These are phyloP conservation scores for Resseliella maxima DNA, from an alignment of 2,888 invertebrate genomes.

Conservation along the genomic window DNA sequence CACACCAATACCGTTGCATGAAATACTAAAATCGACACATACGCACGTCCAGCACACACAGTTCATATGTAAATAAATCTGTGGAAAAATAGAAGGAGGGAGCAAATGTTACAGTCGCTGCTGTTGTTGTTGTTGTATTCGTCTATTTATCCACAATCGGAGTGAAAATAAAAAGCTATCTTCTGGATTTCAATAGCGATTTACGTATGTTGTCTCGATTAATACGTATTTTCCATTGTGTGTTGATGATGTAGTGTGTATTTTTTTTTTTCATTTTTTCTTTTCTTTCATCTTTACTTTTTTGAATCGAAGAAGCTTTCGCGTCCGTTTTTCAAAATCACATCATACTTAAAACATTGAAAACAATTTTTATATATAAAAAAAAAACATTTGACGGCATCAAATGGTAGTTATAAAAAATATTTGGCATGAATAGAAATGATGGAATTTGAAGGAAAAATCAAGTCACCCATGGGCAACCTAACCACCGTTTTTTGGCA, in stretches of 20 bases:
- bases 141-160: neutral
- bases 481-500: neutral
- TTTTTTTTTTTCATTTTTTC: too few species aligned
- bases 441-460: neutral
- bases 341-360: too few species aligned
- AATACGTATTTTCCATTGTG: slow-evolving; percentile 2
- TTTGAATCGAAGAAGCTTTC: neutral
- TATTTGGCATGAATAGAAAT: neutral
- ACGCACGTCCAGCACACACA: neutral
- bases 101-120: slow-evolving; percentile 3
- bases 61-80: slow-evolving; percentile 34
- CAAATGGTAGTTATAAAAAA: neutral
- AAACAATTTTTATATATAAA: too few species aligned
- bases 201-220: neutral
- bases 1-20: neutral
- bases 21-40: neutral
- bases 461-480: slow-evolving; percentile 25
- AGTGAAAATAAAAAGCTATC: neutral
- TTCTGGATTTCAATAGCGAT: neutral
- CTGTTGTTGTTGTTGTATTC: neutral
- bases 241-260: too few species aligned
- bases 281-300: too few species aligned
- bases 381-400: neutral
- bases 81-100: slow-evolving; percentile 8
- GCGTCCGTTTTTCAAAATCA: too few species aligned